A percentile compares a stretch with the other conserved stretches of the same genome.
Evolutionary conservation across 2,888 invertebrate species (phyloP).

Genomic region (Pandemis corylana): DNA sequence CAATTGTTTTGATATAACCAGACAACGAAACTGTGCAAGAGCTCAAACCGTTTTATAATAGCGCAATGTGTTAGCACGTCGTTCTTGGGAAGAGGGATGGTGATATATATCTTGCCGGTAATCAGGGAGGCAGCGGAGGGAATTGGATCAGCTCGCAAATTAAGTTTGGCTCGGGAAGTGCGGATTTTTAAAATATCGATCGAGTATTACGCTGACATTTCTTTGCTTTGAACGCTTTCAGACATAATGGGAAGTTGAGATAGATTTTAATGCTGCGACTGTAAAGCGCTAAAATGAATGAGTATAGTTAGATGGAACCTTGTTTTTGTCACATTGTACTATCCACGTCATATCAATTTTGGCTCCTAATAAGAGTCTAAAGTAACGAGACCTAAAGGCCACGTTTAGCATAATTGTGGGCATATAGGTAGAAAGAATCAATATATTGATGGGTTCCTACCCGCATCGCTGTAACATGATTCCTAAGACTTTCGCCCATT

Average conservation of each 20-base stretch:
- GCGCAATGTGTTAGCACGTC: constrained; percentile 37
- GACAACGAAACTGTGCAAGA: not conserved
- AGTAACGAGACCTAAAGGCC: too few species aligned
- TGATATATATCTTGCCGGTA: constrained; percentile 39
- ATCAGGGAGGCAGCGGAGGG: constrained; percentile 35
- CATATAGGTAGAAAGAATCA: too few species aligned
- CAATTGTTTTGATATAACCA: not conserved
- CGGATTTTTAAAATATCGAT: constrained; percentile 40
- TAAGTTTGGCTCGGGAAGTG: constrained; percentile 32
- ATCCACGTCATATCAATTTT: too few species aligned
- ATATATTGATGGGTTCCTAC: too few species aligned
- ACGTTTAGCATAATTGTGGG: too few species aligned
- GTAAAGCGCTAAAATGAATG: not conserved
- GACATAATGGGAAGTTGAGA: not conserved
- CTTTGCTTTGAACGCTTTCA: constrained; percentile 12
- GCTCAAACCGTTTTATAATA: constrained; percentile 36
- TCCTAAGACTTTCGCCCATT: too few species aligned
- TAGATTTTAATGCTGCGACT: not conserved
- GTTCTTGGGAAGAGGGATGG: constrained; percentile 34
- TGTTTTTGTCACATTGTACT: not conserved
- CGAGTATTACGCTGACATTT: constrained; percentile 20
- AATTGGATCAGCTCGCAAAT: constrained; percentile 40
- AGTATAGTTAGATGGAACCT: too few species aligned
- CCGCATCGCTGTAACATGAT: too few species aligned
- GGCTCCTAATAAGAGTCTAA: too few species aligned